Conservation (phyloP, 1,140 invertebrate genomes). For the Zaprionus kolodkinae region DNA sequence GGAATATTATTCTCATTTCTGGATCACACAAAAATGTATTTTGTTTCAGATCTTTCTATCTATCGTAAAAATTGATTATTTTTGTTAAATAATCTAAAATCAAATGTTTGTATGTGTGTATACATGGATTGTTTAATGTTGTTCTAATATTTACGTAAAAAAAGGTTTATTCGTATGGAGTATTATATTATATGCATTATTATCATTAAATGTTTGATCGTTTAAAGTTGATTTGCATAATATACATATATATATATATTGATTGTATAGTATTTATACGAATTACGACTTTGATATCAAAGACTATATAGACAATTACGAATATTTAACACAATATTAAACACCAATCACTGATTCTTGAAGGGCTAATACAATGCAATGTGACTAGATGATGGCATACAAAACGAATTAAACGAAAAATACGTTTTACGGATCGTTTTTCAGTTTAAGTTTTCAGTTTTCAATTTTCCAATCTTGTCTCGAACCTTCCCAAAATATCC, state of each 20-base stretch:
- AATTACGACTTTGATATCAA: conserved; percentile 77
- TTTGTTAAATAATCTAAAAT: conserved; percentile 19
- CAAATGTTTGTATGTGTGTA: conserved; percentile 64
- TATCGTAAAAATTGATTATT: conserved; percentile 3
- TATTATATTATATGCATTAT: conserved; percentile 70
- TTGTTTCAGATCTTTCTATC: neutral
- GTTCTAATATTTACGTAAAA: conserved; percentile 68
- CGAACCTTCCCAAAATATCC: conserved; percentile 22
- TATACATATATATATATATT: conserved; percentile 59
- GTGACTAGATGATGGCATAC: conserved; percentile 72
- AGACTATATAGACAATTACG: conserved; percentile 80
- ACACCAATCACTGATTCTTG: conserved; percentile 80
- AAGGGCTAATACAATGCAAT: conserved; percentile 78
- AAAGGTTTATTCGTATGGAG: conserved; percentile 40
- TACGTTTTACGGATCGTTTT: conserved; percentile 12
- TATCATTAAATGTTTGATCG: conserved; percentile 65
- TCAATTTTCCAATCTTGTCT: conserved; percentile 57
- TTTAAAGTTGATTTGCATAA: conserved; percentile 67
- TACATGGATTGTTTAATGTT: conserved; percentile 54
- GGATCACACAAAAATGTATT: conserved; percentile 41
- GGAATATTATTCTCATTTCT: neutral
- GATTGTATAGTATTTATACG: conserved; percentile 56
- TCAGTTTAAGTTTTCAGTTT: conserved; percentile 29
- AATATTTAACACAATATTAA: conserved; percentile 81
- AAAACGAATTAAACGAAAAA: conserved; percentile 50